A percentile compares a stretch with the other conserved stretches of the same genome.
Conservation (phyloP, 2,113 vertebrate species). For the Podarcis muralis region DNA sequence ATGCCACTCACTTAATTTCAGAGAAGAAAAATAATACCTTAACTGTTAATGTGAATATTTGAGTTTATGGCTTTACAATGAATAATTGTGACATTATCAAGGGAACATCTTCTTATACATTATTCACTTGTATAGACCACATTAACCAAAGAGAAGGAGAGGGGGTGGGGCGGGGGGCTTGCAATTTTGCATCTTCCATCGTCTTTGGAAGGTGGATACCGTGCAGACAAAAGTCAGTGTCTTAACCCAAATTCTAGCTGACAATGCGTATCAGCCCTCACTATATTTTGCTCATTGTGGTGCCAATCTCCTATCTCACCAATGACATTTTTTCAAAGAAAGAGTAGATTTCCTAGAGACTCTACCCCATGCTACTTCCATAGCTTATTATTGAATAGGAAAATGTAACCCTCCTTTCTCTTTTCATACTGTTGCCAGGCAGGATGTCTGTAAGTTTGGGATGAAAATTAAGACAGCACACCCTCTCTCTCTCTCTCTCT, state of each 20-base stretch:
- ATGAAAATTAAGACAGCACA: constrained; percentile 83
- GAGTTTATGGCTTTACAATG: constrained; percentile 82
- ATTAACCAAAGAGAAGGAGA: constrained; percentile 74
- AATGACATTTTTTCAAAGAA: constrained; percentile 99
- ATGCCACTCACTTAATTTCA: constrained; percentile 86
- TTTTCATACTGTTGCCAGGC: constrained; percentile 83
- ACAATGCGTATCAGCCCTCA: constrained; percentile 98
- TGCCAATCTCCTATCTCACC: constrained; percentile 99
- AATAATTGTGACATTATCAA: constrained; percentile 91
- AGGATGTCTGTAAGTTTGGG: constrained; percentile 76
- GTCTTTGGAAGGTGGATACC: constrained; percentile 91
- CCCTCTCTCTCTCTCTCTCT: neutral
- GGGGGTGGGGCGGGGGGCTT: constrained; percentile 80
- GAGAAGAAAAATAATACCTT: constrained; percentile 82
- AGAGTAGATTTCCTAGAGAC: constrained; percentile 99
- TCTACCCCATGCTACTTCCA: constrained; percentile 98
- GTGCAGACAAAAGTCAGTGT: constrained; percentile 98
- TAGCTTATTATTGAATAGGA: constrained; percentile 88
- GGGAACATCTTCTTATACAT: constrained; percentile 82
- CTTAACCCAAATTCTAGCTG: constrained; percentile 98
- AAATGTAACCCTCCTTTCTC: constrained; percentile 85
- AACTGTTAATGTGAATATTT: constrained; percentile 82
- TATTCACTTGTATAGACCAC: constrained; percentile 86
- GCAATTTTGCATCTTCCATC: constrained; percentile 92
- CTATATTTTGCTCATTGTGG: constrained; percentile 98